Evolutionary conservation across 1,140 invertebrate genomes (phyloP).

Genomic region (Pteromalus puparum): DNA sequence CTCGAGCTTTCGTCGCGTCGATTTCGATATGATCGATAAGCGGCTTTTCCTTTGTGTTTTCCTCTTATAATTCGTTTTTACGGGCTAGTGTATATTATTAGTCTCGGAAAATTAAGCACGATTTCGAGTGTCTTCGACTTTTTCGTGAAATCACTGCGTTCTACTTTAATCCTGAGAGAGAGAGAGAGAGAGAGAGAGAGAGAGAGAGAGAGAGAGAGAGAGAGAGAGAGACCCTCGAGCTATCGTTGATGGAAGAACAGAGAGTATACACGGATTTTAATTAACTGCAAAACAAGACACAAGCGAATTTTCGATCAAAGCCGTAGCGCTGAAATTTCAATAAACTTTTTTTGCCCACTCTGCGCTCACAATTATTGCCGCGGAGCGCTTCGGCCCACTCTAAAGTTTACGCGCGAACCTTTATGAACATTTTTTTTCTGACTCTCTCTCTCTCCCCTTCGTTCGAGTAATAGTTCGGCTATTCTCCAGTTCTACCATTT

Average conservation of each 20-base stretch:
- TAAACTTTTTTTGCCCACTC: background rate
- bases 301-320: background rate
- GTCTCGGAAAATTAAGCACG: too few species aligned
- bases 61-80: background rate
- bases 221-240: too few species aligned
- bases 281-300: background rate
- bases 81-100: too few species aligned
- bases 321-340: background rate
- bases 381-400: slow-evolving; percentile 7
- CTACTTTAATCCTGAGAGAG: too few species aligned
- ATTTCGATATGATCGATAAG: too few species aligned
- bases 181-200: too few species aligned
- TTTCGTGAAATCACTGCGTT: too few species aligned
- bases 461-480: background rate
- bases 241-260: too few species aligned
- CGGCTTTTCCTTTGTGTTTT: background rate
- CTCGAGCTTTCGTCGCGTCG: too few species aligned
- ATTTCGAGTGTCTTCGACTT: too few species aligned
- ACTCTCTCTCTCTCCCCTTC: background rate
- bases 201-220: too few species aligned
- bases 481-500: background rate
- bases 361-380: slow-evolving; percentile 57
- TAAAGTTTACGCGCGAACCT: background rate
- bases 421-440: slow-evolving; percentile 4
- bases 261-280: background rate